Evolutionary conservation across 2,113 vertebrate species (phyloP).

Genomic region (Phoenicopterus ruber): DNA sequence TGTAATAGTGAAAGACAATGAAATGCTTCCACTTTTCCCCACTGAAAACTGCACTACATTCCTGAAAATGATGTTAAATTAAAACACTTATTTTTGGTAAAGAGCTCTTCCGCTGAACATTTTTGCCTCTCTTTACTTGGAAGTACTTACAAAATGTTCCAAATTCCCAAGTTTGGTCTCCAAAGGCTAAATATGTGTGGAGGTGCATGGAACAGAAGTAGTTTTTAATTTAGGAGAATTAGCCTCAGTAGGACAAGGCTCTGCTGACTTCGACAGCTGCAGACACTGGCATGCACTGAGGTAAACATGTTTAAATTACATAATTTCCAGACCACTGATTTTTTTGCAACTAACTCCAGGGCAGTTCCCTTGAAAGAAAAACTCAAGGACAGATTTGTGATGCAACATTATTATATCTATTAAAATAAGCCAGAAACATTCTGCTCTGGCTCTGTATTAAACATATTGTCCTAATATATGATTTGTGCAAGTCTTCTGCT

Average conservation of each 20-base stretch:
- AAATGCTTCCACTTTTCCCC: neutral
- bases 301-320: slow-evolving; percentile 65
- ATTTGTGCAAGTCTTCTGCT: neutral
- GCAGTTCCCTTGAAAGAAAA: slow-evolving; percentile 62
- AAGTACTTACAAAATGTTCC: neutral
- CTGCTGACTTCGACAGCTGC: slow-evolving; percentile 34
- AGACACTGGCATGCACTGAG: slow-evolving; percentile 34
- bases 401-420: slow-evolving; percentile 11
- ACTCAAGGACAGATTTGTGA: slow-evolving; percentile 54
- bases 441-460: neutral
- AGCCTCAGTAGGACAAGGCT: neutral
- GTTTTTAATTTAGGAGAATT: slow-evolving; percentile 40
- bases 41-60: neutral
- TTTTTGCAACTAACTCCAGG: slow-evolving; percentile 58
- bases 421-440: slow-evolving; percentile 29
- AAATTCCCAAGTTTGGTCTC: neutral
- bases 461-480: neutral
- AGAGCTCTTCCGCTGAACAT: neutral
- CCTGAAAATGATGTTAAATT: neutral
- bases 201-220: neutral
- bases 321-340: slow-evolving; percentile 60
- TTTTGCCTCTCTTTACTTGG: neutral
- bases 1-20: neutral
- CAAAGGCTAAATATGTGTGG: neutral
- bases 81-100: neutral